Evolutionary conservation across 2,113 vertebrate genomes (phyloP), one percentile per base, ranked within the genome.

Genomic region (Anas platyrhynchos): DNA sequence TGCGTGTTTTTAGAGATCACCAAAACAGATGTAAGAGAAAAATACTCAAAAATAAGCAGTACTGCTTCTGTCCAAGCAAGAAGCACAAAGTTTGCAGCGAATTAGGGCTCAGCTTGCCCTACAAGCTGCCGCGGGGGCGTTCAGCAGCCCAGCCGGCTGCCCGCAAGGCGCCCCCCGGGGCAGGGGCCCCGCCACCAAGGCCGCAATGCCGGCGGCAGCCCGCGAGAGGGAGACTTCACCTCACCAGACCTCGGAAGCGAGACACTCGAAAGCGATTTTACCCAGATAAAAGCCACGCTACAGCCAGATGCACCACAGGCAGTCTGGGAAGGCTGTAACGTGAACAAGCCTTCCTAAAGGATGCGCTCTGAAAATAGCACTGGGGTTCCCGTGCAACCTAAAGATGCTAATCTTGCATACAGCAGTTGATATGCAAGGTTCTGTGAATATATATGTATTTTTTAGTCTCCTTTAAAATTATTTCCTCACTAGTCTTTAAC

Each of bases 171-270:
- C 44, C 9, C 44, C 44, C 18, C 17, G 9, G 44, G 44, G 8
- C 18, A 9, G 44, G 18, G 44, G 44, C 44, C 44, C 44, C 18
- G 44, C 17, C 44, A 18, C 44, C 44, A 6, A 6, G 32, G 20
- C 27, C 65, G 62, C 44, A n/a, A 5, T 17, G 5, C 12, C 56
- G 2, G 7, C 17, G 5, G 38, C 9, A 2, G 4, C 32, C 61
- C 80, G 11, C 18, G 1, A 44, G 81, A 46, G 86, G 79, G 77
- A 72, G 46, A 23, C 12, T 16, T 48, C 6, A 16, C 11, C 32
- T 11, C 59, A 18, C 13, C 32, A 3, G 18, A 65, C 8, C 15
- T 11, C 2, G 7, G 2, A 3, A 31, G 23, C 4, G 11, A 38
- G 65, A 29, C 22, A 16, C 55, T 26, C 1, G 1, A 17, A 32